Evolutionary conservation across 2,888 invertebrate species (phyloP), one percentile per base, ranked within the genome.

Genomic region (Anorthoa munda): DNA sequence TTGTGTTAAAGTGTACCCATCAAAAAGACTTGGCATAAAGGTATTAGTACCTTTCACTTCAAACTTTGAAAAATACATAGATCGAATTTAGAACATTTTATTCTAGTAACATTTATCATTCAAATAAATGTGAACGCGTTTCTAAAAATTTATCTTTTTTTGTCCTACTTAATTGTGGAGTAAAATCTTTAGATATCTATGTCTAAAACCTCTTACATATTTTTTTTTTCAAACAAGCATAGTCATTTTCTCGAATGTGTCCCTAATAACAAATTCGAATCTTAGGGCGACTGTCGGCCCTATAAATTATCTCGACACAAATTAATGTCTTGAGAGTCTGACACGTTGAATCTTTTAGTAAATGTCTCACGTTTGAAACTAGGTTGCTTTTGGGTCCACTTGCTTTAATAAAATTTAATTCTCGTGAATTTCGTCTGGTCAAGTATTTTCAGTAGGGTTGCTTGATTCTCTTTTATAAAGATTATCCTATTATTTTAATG

Each of bases 251-350:
- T 50, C 2, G 0, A 26, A 60, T 63, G 63, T 56, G 56, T 64
- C 18, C 45, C 53, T 56, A 50, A 53, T 56, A 74, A 71, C 51
- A 65, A 83, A 79, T 81, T 69, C 26, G 1, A 51, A 55, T n/a
- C 68, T 77, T 26, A 68, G 5, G 12, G 45, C 11, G 45, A 39
- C 50, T 60, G 56, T 50, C 53, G 13, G 50, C 21, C 45, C 69
- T 53, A 72, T 77, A 80, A 82, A 78, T 80, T 72, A 69, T 72
- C 46, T 17, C n/a, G 60, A 69, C 66, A 68, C 72, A 72, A 80
- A 82, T 80, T 77, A 80, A 82, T 77, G 68, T 66, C 72, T 50
- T 50, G 13, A 39, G 39, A 58, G 21, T 66, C 63, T 72, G 72
- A 80, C 72, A 64, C 26, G 50, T 82, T 77, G 55, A 77, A 80